Evolutionary conservation across 2,888 invertebrate species (phyloP).

Genomic region (Thera obeliscata): DNA sequence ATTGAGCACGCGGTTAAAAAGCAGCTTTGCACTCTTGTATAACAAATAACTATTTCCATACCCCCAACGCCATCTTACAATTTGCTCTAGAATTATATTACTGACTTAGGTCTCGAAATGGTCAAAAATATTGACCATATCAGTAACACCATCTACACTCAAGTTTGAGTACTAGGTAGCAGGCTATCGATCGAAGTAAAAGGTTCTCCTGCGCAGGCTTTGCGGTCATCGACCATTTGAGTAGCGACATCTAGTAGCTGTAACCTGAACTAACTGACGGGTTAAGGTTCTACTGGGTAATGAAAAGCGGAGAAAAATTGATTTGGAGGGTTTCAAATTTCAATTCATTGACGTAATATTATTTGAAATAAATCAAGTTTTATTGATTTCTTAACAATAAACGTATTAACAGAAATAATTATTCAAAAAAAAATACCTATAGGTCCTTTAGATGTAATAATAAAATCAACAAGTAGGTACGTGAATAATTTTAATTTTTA

Average conservation of each 20-base stretch:
- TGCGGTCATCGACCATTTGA: conserved; percentile 53
- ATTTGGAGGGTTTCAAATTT: too few species aligned
- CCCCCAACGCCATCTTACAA: conserved; percentile 19
- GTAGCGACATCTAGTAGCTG: conserved; percentile 52
- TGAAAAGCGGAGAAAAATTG: background rate
- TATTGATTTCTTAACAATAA: too few species aligned
- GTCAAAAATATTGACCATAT: conserved; percentile 12
- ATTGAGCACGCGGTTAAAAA: too few species aligned
- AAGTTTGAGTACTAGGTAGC: conserved; percentile 12
- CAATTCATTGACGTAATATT: too few species aligned
- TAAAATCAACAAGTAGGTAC: too few species aligned
- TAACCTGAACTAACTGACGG: conserved; percentile 9
- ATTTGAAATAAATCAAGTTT: too few species aligned
- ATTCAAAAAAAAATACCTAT: too few species aligned
- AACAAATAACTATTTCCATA: too few species aligned
- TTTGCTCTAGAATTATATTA: background rate
- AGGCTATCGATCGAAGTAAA: conserved; percentile 7
- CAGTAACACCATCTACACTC: conserved; percentile 27
- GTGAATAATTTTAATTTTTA: too few species aligned
- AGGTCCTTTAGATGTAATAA: too few species aligned
- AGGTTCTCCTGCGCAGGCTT: conserved; percentile 30
- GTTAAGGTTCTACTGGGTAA: background rate
- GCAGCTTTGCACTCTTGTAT: too few species aligned
- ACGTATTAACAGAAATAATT: too few species aligned
- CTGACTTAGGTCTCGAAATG: conserved; percentile 6